Base-by-base conservation (phyloP, 1,140 invertebrate genomes). In the Diabrotica virgifera region DNA sequence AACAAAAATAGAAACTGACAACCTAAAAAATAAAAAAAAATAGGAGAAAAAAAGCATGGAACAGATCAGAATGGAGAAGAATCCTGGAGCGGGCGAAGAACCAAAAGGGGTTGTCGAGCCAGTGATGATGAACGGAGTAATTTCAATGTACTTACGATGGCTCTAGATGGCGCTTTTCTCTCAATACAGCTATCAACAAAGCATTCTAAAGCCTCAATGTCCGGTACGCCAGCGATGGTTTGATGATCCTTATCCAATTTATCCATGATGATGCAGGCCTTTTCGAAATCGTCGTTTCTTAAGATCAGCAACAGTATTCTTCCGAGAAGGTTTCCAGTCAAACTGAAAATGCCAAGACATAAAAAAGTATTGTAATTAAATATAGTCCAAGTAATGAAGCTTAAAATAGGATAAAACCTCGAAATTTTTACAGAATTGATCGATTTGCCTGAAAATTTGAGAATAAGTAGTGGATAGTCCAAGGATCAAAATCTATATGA, bases 311-410 rank as follows among this genome's bases (percentile, higher is more conserved):
- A 76, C 38, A 87, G 75, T 12, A 87, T 79, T 69, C 85, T 80
- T 10, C 85, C 84, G 9, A 87, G 70, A 77, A 86, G 84, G 65
- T 80, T 77, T 5, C 85, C 85, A 36, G 84, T 84, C 76, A 85
- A 85, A 38, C 81, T 84, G 74, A 63, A 55, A 57, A 63, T 24
- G 12, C 35, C 54, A 8, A 8, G 5, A 11, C 3, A 12, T 24
- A 8, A 37, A 56, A 68, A 24, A 59, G n/a, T 57, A 52, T 24
- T 7, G n/a, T 56, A 58, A 12, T 12, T 11, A 62, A 50, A 50
- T n/a, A 50, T 50, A 8, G 7, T 50, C 7, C 46, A 50, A 50
- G n/a, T n/a, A 50, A 50, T n/a, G n/a, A n/a, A n/a, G n/a, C n/a
- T n/a, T n/a, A n/a, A n/a, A n/a, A n/a, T n/a, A n/a, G n/a, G n/a